Evolutionary conservation across 1,140 invertebrate genomes (phyloP).

Genomic region (Rhagoletis zephyria): DNA sequence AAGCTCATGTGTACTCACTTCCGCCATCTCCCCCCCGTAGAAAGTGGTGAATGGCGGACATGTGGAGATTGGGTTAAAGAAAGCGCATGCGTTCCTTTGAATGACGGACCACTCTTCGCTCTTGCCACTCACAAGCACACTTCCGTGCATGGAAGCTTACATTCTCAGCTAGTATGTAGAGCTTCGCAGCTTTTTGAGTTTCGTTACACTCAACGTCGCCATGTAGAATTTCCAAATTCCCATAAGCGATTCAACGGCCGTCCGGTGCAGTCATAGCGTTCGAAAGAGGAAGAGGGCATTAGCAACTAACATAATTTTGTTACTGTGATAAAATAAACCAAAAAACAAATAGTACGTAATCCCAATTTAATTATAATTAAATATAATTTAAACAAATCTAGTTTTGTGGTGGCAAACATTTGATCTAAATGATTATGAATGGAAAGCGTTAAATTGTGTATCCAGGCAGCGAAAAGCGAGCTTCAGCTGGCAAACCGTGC

Average conservation of each 20-base stretch:
- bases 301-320: slow-evolving; percentile 60
- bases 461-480: neutral
- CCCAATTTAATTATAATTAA: neutral
- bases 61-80: neutral
- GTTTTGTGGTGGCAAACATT: neutral
- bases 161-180: neutral
- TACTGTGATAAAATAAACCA: slow-evolving; percentile 71
- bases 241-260: slow-evolving; percentile 72
- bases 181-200: slow-evolving; percentile 22
- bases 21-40: neutral
- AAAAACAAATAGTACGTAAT: slow-evolving; percentile 70
- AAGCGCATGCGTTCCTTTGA: slow-evolving; percentile 15
- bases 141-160: neutral
- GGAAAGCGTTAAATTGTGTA: neutral
- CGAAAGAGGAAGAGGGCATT: slow-evolving; percentile 62
- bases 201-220: slow-evolving; percentile 25
- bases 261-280: slow-evolving; percentile 71
- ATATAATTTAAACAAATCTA: neutral
- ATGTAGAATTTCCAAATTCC: slow-evolving; percentile 57
- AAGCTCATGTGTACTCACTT: neutral
- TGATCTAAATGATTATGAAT: neutral
- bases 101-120: neutral
- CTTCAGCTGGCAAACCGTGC: neutral
- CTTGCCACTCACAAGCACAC: neutral
- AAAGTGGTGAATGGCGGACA: neutral